A percentile compares a stretch with the other conserved stretches of the same genome.
These are phyloP conservation scores for Pelochelys cantorii DNA, from an alignment of 2,797 vertebrate genomes.

Conservation along the genomic window DNA sequence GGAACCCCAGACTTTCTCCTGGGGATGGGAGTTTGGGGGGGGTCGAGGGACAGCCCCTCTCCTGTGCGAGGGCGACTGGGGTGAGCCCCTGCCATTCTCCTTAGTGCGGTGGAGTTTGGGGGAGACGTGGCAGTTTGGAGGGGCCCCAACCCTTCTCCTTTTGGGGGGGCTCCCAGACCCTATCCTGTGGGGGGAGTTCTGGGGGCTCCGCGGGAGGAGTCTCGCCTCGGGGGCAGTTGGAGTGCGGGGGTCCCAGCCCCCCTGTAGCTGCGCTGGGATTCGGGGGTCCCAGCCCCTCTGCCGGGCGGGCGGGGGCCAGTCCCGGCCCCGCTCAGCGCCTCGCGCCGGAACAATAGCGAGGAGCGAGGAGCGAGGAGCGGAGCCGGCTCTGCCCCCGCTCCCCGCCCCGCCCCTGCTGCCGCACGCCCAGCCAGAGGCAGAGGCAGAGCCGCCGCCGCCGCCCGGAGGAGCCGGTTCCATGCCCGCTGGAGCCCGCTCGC, in stretches of 20 bases:
- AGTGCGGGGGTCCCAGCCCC: neutral
- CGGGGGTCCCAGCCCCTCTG: slow-evolving; percentile 24
- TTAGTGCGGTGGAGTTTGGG: neutral
- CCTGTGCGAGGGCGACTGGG: slow-evolving; percentile 30
- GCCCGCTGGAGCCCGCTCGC: slow-evolving; percentile 78
- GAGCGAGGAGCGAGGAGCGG: slow-evolving; percentile 47
- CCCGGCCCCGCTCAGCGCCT: neutral
- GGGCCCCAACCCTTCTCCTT: fast-evolving
- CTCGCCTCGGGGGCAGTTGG: too few species aligned
- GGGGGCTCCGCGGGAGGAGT: too few species aligned
- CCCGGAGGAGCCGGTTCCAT: slow-evolving; percentile 78
- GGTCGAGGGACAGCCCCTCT: neutral
- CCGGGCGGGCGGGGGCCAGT: neutral
- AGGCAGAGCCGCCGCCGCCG: slow-evolving; percentile 61
- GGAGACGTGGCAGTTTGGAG: neutral
- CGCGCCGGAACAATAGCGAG: slow-evolving; percentile 68
- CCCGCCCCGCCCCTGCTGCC: slow-evolving; percentile 51
- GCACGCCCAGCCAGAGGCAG: slow-evolving; percentile 69
- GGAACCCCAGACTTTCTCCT: too few species aligned
- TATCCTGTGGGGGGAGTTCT: too few species aligned
- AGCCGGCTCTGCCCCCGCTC: slow-evolving; percentile 61
- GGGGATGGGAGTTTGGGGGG: neutral
- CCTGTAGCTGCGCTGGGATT: neutral
- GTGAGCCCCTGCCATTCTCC: neutral
- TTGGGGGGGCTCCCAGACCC: too few species aligned